Evolutionary conservation across 2,113 vertebrate species (phyloP), one percentile per base, ranked within the genome.

Genomic region (Labrus mixtus): DNA sequence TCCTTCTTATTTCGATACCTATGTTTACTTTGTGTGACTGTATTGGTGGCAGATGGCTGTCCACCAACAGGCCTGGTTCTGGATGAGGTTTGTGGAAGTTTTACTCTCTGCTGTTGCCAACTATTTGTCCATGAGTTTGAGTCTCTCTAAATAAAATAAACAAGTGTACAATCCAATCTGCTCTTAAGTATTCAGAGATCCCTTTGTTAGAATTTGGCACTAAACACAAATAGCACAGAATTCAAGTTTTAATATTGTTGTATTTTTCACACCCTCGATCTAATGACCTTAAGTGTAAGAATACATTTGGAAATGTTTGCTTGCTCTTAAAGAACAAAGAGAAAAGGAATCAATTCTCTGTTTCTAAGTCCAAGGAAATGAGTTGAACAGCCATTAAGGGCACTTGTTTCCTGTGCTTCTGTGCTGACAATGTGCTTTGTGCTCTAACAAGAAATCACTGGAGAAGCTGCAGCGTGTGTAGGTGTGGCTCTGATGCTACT

Each of bases 401-500:
- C 63, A 59, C 55, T 15, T 37, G 67, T 73, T 85, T 80, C 68
- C 73, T 70, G 25, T 66, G 29, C 77, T 86, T 33, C 75, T 48
- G 65, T 85, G 76, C 78, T 77, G 85, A 87, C 78, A 68, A 74
- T 79, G 70, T 80, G 76, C 80, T 81, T 78, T 66, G 45, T 12
- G 3, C 51, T 81, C 51, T 65, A 82, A 75, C 83, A 83, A 72
- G 65, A 89, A 89, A 78, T 78, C 71, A 67, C 76, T 83, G 71
- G 68, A 84, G 81, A 51, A 84, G 78, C 69, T 36, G 29, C 67
- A 86, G 83, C 46, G 62, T 86, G 86, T 88, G 91, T 90, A 89
- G 90, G 89, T 87, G 90, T 87, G 89, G 79, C 68, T 87, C 65
- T 63, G 62, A 65, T 89, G 74, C 84, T 75, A 79, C 78, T 84